Percentiles rank a stretch among this genome's conserved stretches.
Conservation (phyloP, 2,113 vertebrate genomes). For the Ifrita kowaldi region DNA sequence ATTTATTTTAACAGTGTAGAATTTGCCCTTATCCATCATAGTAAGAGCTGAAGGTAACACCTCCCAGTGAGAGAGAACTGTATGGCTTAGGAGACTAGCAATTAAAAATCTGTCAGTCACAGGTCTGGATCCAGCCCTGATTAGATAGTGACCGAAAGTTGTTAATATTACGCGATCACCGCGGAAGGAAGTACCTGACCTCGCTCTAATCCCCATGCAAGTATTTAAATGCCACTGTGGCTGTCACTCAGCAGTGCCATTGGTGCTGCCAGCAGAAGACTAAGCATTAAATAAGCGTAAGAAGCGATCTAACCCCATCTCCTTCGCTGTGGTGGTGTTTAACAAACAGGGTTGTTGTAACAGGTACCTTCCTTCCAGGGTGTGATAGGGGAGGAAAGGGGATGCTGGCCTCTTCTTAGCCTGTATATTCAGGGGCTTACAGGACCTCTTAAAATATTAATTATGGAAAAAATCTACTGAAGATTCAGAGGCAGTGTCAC, state of each 20-base stretch:
- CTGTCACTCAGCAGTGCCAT: not conserved
- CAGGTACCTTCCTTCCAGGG: not conserved
- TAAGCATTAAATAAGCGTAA: not conserved
- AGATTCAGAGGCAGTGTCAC: not conserved
- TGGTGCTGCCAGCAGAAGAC: not conserved
- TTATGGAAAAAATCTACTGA: not conserved
- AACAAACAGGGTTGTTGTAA: not conserved
- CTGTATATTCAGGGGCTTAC: not conserved
- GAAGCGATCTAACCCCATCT: not conserved
- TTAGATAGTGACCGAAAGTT: conserved; percentile 19
- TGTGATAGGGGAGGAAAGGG: not conserved
- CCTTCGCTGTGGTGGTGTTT: not conserved
- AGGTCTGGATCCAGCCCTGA: conserved; percentile 12
- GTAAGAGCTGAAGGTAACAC: conserved; percentile 33
- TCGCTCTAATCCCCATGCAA: not conserved
- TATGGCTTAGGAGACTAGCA: conserved; percentile 34
- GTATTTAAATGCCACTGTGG: not conserved
- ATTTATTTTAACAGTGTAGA: not conserved
- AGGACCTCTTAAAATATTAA: not conserved
- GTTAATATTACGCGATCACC: not conserved
- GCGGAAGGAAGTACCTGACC: not conserved
- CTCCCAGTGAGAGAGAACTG: not conserved
- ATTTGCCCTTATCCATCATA: conserved; percentile 18
- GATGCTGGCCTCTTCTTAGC: not conserved
- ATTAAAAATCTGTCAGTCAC: conserved; percentile 62